Conservation (phyloP, 2,113 vertebrate genomes). For the Poeciliopsis turrubarensis region DNA sequence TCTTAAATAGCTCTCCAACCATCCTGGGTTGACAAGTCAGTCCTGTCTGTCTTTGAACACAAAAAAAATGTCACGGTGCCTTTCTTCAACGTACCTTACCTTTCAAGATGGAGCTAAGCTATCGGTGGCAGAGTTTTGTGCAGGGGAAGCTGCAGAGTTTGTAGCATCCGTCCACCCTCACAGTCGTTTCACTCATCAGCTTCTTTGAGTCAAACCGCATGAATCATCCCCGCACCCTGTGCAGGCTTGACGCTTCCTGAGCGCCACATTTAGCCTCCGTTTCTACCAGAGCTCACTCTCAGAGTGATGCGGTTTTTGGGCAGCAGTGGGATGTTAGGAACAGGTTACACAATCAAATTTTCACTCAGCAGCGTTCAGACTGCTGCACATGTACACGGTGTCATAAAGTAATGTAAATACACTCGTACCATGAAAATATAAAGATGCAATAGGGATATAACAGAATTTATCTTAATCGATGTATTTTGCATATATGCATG, state of each 20-base stretch:
- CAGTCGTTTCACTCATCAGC: slow-evolving; percentile 29
- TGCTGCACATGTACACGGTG: slow-evolving; percentile 59
- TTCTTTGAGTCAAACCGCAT: slow-evolving; percentile 13
- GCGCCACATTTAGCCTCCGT: slow-evolving; percentile 10
- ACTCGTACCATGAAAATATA: slow-evolving; percentile 56
- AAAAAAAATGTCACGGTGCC: slow-evolving; percentile 62
- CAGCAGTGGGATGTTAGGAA: slow-evolving; percentile 22
- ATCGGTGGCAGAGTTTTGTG: background rate
- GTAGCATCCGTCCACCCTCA: slow-evolving; percentile 5
- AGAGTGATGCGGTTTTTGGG: slow-evolving; percentile 25
- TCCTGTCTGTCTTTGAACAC: slow-evolving; percentile 39
- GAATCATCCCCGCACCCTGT: background rate
- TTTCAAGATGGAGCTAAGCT: slow-evolving; percentile 33
- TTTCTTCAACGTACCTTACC: slow-evolving; percentile 66
- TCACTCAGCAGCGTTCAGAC: slow-evolving; percentile 35
- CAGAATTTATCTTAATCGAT: slow-evolving; percentile 63
- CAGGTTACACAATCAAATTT: slow-evolving; percentile 27
- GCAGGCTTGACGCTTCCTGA: too few relatives aligned
- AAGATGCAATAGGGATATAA: slow-evolving; percentile 77
- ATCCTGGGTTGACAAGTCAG: background rate
- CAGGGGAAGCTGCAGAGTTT: slow-evolving; percentile 16
- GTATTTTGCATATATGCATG: slow-evolving; percentile 82
- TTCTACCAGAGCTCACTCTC: slow-evolving; percentile 49
- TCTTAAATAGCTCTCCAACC: slow-evolving; percentile 12
- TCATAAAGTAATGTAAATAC: slow-evolving; percentile 69